Base-by-base conservation (phyloP, 2,797 vertebrate genomes). In the Phyllotis vaccarum region DNA sequence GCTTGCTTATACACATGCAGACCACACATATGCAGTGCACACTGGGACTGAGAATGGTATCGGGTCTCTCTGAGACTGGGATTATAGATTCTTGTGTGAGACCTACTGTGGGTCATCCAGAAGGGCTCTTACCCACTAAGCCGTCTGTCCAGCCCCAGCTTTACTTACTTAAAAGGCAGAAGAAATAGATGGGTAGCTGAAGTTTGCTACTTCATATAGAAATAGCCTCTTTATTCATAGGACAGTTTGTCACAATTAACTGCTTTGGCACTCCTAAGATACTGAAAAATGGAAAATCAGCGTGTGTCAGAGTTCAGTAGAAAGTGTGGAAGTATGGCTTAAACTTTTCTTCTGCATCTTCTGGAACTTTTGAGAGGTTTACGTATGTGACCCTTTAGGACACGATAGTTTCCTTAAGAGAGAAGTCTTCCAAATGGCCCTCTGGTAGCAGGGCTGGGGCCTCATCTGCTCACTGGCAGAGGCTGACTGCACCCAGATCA, bases 401-500 rank as follows among this genome's bases (percentile, higher is more conserved):
- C 80, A 94, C 7, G 14, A 66, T 3, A 68, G 46, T 6, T 90
- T 17, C 27, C 40, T 60, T 75, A 86, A 93, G 56, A 72, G 58
- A 31, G 19, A 95, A 68, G 34, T 49, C 74, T 90, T 87, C 56
- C 74, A 94, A 82, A 75, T 37, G 52, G 0, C 62, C 5, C 27
- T 85, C 40, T 86, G 52, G 46, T 11, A 66, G 27, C 2, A 93
- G n/a, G 21, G 40, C 24, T 78, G 19, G 5, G 24, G n/a, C 13
- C 56, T 74, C 29, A 52, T 78, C 46, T 78, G 90, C 43, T 21
- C 54, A 89, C 75, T 70, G 64, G 74, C 62, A 68, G 60, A 89
- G 74, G 13, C 82, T 60, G 40, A 94, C 24, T 17, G 62, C 60
- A 94, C 92, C 29, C 72, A 87, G 49, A 95, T 95, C 80, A 85